A percentile compares a stretch with the other conserved stretches of the same genome.
phyloP scores from a whole-genome alignment of 2,888 invertebrate species.

The Metopia argyrocephala region DNA sequence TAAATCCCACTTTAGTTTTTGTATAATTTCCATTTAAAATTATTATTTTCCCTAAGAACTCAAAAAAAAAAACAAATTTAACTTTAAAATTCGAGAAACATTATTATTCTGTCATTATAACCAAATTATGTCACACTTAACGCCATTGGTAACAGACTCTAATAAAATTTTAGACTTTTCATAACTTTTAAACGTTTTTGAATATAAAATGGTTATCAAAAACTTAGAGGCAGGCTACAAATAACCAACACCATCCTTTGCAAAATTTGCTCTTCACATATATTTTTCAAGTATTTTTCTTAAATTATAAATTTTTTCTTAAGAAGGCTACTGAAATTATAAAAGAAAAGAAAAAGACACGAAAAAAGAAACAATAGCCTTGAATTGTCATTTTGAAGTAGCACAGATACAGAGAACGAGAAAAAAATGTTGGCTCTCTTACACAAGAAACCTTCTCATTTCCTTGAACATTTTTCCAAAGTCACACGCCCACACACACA shows the following conservation, averaged over 20 bases:
- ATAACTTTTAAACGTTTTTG: constrained; percentile 3
- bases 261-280: not conserved
- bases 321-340: not conserved
- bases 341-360: no score
- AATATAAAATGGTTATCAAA: no score
- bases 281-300: not conserved
- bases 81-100: not conserved
- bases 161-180: not conserved
- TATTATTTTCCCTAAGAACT: not conserved
- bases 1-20: no score
- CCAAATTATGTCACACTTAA: not conserved
- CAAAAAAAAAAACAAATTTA: not conserved
- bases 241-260: no score
- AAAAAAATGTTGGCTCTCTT: not conserved
- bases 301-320: constrained; percentile 3
- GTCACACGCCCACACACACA: no score
- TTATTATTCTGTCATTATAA: not conserved
- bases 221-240: no score
- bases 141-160: not conserved
- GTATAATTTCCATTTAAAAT: no score
- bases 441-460: not conserved
- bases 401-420: not conserved
- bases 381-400: constrained; percentile 17
- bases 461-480: no score
- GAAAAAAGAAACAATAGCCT: not conserved